A percentile compares a stretch with the other conserved stretches of the same genome.
Conservation (phyloP, 2,797 vertebrate species). For the Labroides dimidiatus region DNA sequence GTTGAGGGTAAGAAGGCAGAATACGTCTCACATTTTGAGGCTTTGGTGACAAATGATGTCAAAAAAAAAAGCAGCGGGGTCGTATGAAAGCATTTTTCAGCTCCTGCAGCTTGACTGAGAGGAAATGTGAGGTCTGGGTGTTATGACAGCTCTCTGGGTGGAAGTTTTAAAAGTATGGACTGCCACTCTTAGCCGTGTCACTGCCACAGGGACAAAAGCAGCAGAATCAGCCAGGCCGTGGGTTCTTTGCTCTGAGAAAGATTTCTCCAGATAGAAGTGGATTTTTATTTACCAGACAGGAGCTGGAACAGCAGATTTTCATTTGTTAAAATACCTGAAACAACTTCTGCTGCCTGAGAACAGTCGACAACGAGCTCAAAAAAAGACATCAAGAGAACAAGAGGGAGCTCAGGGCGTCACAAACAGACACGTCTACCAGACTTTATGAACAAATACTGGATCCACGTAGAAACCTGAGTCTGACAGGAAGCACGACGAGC, state of each 20-base stretch:
- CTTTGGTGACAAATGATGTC: background rate
- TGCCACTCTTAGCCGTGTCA: constrained; percentile 13
- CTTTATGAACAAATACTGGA: constrained; percentile 16
- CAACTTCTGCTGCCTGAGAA: constrained; percentile 32
- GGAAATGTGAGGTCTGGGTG: constrained; percentile 1
- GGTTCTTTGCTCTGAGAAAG: constrained; percentile 24
- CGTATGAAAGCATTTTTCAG: background rate
- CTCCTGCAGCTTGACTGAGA: background rate
- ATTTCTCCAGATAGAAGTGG: background rate
- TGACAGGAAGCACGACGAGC: constrained; percentile 21
- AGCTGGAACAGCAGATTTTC: constrained; percentile 23
- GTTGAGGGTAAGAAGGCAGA: background rate
- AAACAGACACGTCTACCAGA: constrained; percentile 9
- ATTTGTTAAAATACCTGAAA: constrained; percentile 30
- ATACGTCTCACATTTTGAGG: background rate
- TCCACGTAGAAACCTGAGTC: constrained; percentile 8
- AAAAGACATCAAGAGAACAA: constrained; percentile 16
- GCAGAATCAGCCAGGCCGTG: background rate
- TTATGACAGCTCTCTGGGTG: constrained; percentile 7
- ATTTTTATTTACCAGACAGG: constrained; percentile 16
- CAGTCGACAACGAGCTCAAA: constrained; percentile 12
- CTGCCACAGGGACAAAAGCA: constrained; percentile 2
- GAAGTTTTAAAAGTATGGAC: constrained; percentile 23
- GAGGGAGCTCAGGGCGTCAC: constrained; percentile 8
- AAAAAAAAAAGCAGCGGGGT: background rate